Evolutionary conservation across 2,888 invertebrate species (phyloP).

Genomic region (Drepana falcataria): DNA sequence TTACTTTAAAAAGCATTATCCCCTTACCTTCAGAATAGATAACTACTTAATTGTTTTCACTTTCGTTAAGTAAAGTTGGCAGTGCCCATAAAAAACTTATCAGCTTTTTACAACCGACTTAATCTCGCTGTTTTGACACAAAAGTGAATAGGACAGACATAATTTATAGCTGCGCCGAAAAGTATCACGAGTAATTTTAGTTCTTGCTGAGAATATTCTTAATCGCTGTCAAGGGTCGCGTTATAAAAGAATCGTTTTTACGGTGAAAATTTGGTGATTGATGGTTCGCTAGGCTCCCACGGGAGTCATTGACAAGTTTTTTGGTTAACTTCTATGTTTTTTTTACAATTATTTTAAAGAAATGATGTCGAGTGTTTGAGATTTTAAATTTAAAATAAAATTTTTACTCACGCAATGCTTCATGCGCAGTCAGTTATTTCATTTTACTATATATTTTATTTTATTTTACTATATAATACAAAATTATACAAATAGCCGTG

Average conservation of each 20-base stretch:
- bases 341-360: not conserved
- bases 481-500: no score
- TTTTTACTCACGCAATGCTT: no score
- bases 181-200: constrained; percentile 19
- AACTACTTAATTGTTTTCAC: not conserved
- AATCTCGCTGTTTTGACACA: constrained; percentile 1
- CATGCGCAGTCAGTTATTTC: no score
- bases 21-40: constrained; percentile 12
- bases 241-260: constrained; percentile 24
- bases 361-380: no score
- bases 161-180: constrained; percentile 25
- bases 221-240: constrained; percentile 9
- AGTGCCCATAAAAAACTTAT: not conserved
- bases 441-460: no score
- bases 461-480: no score
- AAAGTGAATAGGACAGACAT: constrained; percentile 7
- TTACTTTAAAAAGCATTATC: constrained; percentile 5
- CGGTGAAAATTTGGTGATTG: constrained; percentile 24
- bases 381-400: no score
- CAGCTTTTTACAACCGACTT: not conserved
- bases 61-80: not conserved
- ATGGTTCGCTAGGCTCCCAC: constrained; percentile 15
- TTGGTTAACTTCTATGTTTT: not conserved
- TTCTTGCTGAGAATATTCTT: constrained; percentile 10
- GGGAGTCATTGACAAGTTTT: constrained; percentile 10